Evolutionary conservation across 2,888 invertebrate genomes (phyloP), one percentile per base, ranked within the genome.

Genomic region (Alentia gelatinosa): DNA sequence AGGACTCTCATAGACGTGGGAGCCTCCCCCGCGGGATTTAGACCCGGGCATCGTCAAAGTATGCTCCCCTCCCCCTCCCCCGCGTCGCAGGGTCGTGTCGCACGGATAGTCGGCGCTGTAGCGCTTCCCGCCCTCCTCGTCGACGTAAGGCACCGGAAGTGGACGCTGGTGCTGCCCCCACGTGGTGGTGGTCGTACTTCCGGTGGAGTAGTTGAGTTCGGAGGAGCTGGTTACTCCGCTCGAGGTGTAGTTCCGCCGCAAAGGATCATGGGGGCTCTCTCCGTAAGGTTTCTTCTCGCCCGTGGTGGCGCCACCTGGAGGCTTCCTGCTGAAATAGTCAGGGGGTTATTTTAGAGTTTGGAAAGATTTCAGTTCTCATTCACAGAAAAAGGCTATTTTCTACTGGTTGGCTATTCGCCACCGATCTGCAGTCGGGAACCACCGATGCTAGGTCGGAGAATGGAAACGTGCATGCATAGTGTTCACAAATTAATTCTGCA

Each of bases 121-220:
- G 79, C 79, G 79, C 37, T 79, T 79, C 1, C 35, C 79, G 15
- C 35, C 39, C 19, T 63, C 63, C 39, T 37, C 39, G 79, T 79
- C 79, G 30, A 30, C 68, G 30, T 19, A 12, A 23, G 35, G 37
- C 37, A 37, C 35, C 15, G 79, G 79, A 1, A 79, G 37, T 19
- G 79, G 79, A 35, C 35, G 79, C 1, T 35, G 79, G 4, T 39
- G 79, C 37, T 79, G 79, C 3, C 23, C 37, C 7, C 37, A 19
- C 79, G 37, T 37, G 19, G 79, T 79, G 23, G 79, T 79, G 23
- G 79, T 79, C 19, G 79, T 79, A 37, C 79, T 79, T 37, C 79
- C 79, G 35, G 79, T 79, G 79, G 79, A 79, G 39, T 79, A 79
- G 39, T 79, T 79, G 79, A 79, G 79, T 39, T 79, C 79, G 15